These are phyloP conservation scores for Tamandua tetradactyla DNA, from an alignment of 2,797 vertebrate species.

Conservation along the genomic window DNA sequence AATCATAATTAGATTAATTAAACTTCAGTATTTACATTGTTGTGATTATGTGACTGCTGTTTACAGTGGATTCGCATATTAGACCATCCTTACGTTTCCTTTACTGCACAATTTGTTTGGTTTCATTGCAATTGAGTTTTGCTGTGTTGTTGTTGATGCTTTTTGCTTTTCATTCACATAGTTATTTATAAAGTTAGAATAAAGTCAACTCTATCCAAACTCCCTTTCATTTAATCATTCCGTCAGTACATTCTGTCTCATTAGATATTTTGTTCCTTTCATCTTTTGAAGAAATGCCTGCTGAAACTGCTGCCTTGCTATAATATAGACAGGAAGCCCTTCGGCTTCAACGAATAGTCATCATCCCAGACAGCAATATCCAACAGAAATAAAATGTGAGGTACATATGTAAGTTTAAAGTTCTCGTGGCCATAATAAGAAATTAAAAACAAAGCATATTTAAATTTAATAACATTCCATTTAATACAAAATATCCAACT, in stretches of 20 bases:
- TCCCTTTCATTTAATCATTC: neutral
- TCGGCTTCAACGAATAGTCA: neutral
- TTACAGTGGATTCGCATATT: neutral
- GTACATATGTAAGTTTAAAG: neutral
- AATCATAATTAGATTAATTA: neutral
- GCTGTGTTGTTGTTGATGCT: neutral
- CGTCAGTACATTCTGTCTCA: neutral
- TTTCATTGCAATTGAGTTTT: neutral
- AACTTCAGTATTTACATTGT: neutral
- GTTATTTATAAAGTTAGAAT: neutral
- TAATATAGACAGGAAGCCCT: neutral
- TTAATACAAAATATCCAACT: neutral
- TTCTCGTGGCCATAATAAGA: neutral
- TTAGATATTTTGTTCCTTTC: neutral
- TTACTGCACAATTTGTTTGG: neutral
- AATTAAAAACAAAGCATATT: neutral
- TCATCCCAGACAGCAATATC: neutral
- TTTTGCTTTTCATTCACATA: neutral
- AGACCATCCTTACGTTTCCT: neutral
- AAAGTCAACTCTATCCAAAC: neutral
- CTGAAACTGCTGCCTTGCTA: neutral
- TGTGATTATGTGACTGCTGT: neutral
- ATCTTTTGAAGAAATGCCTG: neutral
- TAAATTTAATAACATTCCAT: neutral
- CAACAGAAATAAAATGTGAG: neutral